Evolutionary conservation across 1,140 invertebrate genomes (phyloP), one percentile per base, ranked within the genome.

Genomic region (Zaprionus camerounensis): DNA sequence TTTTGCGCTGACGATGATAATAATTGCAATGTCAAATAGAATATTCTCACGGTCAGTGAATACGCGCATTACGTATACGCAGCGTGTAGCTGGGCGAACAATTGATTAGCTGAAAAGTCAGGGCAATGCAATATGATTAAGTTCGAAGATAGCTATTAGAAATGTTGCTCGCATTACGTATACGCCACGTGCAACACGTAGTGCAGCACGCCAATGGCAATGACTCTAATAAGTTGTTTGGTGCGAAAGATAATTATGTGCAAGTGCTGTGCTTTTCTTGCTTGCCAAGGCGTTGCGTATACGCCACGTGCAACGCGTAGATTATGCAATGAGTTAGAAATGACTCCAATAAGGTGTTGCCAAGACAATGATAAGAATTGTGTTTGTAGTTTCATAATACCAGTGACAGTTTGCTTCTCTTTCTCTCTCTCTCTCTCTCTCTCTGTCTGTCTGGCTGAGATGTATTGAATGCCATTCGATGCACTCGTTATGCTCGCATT

Each of bases 401-500:
- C 15, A 15, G 2, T 41, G 38, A 15, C 38, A 15, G 15, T 11
- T 34, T 34, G 31, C 31, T 34, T 3, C 31, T 31, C 28, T 31
- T 1, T 34, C 9, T 34, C 9, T 11, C 31, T 11, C 9, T 11
- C 28, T 31, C 28, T 31, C 9, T 11, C 31, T 31, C 9, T 34
- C 0, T 34, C 31, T 34, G 9, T 11, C 9, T 34, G 6, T n/a
- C n/a, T 12, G 44, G 22, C 15, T 31, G 44, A 31, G 31, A 56
- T 24, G 24, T 31, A 51, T 13, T 26, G 59, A 38, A 71, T 71
- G 59, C 26, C 13, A 64, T 53, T 36, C 28, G 41, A 64, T 64
- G 68, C 59, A 56, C 24, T 71, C 51, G 65, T 55, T 20, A 28
- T n/a, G 15, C 38, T n/a, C 38, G 51, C 38, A 64, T 56, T 44